Percentiles rank a stretch among this genome's conserved stretches.
Evolutionary conservation across 1,140 invertebrate species (phyloP).

Genomic region (Chironomus striatipennis): DNA sequence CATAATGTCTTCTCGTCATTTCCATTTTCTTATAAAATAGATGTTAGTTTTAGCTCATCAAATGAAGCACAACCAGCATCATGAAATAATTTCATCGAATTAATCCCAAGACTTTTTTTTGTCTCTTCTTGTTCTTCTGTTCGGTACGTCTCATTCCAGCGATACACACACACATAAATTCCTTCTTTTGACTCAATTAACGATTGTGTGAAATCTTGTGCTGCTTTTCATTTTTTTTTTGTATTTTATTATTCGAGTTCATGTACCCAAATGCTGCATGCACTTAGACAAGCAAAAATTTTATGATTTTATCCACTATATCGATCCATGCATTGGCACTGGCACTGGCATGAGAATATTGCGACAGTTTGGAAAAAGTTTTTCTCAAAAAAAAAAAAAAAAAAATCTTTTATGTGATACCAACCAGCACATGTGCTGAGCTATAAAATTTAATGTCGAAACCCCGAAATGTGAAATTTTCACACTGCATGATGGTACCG

Average conservation of each 20-base stretch:
- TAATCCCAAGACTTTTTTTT: neutral
- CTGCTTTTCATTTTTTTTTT: neutral
- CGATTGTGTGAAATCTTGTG: neutral
- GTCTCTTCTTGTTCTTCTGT: too few relatives aligned
- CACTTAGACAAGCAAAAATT: neutral
- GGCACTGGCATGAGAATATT: too few relatives aligned
- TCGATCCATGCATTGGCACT: too few relatives aligned
- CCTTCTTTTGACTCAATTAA: constrained; percentile 2
- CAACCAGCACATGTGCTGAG: constrained; percentile 5
- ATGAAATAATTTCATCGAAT: neutral
- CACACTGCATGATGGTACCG: constrained; percentile 11
- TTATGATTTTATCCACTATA: neutral
- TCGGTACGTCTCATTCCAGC: neutral
- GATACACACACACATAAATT: neutral
- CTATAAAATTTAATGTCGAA: constrained; percentile 14
- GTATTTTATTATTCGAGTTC: neutral
- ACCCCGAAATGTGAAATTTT: constrained; percentile 6
- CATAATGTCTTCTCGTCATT: neutral
- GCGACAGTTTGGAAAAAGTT: too few relatives aligned
- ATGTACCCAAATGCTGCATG: neutral
- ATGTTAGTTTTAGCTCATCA: neutral
- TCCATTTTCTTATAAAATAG: neutral
- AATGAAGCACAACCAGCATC: neutral
- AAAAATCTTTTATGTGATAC: neutral
- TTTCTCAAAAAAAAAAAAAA: too few relatives aligned